phyloP scores from a whole-genome alignment of 2,797 vertebrate genomes.

The Setipinna tenuifilis region DNA sequence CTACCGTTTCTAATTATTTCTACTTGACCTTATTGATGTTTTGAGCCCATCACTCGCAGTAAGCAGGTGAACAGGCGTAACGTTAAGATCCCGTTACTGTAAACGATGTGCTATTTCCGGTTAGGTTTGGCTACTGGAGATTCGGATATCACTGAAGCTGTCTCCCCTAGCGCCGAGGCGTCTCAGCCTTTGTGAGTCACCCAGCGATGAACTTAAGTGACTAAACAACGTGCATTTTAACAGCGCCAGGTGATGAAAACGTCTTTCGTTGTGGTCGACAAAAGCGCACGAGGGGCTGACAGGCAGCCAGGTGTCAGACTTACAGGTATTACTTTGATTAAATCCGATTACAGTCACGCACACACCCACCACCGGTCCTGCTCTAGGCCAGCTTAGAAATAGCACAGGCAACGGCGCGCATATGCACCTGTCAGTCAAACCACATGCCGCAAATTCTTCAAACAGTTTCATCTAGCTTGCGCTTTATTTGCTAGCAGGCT shows the following conservation, averaged over 20 bases:
- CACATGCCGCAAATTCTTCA: conserved; percentile 33
- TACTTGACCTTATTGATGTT: background rate
- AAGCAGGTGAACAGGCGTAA: background rate
- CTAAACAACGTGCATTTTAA: background rate
- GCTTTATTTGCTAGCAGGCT: conserved; percentile 1
- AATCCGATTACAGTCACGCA: background rate
- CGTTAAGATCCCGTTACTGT: background rate
- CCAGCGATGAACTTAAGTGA: background rate
- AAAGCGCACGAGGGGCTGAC: background rate
- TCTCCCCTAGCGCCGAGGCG: background rate
- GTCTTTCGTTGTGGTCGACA: background rate
- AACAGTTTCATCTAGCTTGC: background rate
- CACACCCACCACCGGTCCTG: background rate
- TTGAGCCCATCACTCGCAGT: conserved; percentile 1
- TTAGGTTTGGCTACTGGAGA: conserved; percentile 12
- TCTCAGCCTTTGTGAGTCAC: background rate
- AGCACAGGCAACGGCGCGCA: conserved; percentile 34
- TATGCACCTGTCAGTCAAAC: conserved; percentile 47
- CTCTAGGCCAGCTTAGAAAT: conserved; percentile 39
- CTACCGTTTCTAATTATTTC: background rate
- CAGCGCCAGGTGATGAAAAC: background rate
- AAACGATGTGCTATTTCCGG: conserved; percentile 24
- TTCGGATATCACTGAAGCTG: background rate
- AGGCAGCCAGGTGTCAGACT: background rate
- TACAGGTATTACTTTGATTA: background rate